Evolutionary conservation across 2,797 vertebrate species (phyloP), one percentile per base, ranked within the genome.

Genomic region (Chaenodraco wilsoni): DNA sequence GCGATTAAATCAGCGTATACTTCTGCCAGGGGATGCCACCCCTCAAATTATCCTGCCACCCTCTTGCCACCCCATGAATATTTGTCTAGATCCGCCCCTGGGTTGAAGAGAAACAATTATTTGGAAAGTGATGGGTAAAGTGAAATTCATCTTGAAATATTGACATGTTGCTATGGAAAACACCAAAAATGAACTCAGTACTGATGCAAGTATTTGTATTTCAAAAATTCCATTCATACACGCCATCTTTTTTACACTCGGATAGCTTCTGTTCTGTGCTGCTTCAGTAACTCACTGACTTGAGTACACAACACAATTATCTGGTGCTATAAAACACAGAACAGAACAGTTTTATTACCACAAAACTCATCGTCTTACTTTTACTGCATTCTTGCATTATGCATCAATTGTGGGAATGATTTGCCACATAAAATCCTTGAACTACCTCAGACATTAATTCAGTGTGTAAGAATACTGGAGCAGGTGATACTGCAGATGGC

Each of bases 401-500:
- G 43, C 58, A 69, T 66, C 69, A 51, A 58, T 68, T 46, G 27
- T 59, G 37, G 19, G 23, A 76, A 69, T 55, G 76, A 9, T 60
- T 44, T 33, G 41, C 55, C 17, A 65, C 45, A 16, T 37, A 45
- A 59, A 23, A 19, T 40, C 43, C n/a, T 33, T 61, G 44, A 74
- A 74, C 77, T 71, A 37, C 33, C 33, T 37, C 33, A 37, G 33
- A 37, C 67, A 58, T 68, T 55, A 19, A 66, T 64, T 67, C 27
- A n/a, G 16, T 37, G 48, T 59, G 48, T 81, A 68, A 54, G 56
- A 72, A 81, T 78, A 81, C 61, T 46, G 27, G 63, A 87, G 83
- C 90, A 91, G 88, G 84, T 92, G 84, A 88, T 75, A 61, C 71
- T 84, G 79, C 91, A 91, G 92, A 93, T 92, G 90, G 91, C 67